phyloP scores from a whole-genome alignment of 2,797 vertebrate genomes.

The Phalloptychus januarius region DNA sequence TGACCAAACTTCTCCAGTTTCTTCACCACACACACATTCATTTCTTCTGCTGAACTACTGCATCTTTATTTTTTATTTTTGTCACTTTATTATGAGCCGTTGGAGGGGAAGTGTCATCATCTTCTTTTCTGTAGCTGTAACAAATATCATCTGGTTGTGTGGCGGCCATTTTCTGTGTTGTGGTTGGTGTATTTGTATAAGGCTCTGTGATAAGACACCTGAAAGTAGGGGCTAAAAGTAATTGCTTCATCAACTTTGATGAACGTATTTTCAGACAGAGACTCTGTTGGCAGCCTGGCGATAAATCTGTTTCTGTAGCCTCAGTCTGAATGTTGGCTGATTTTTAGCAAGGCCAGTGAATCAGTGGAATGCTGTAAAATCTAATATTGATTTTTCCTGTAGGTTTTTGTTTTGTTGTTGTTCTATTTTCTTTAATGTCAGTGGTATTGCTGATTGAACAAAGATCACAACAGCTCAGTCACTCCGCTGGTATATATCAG shows the following conservation, averaged over 20 bases:
- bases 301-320: conserved; percentile 47
- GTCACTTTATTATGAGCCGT: background rate
- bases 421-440: conserved; percentile 58
- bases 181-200: conserved; percentile 27
- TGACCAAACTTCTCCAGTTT: background rate
- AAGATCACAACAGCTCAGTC: conserved; percentile 52
- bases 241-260: conserved; percentile 62
- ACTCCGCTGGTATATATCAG: conserved; percentile 46
- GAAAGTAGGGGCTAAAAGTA: conserved; percentile 38
- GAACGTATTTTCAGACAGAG: conserved; percentile 55
- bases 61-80: background rate
- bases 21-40: background rate
- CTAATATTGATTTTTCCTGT: conserved; percentile 59
- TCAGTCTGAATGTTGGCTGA: conserved; percentile 43
- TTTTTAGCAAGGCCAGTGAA: conserved; percentile 51
- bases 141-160: background rate
- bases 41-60: background rate
- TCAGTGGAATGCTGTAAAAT: conserved; percentile 48
- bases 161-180: background rate
- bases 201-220: conserved; percentile 19
- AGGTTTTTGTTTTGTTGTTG: conserved; percentile 29
- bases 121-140: background rate
- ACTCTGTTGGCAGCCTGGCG: conserved; percentile 50
- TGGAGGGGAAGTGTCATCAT: background rate
- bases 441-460: conserved; percentile 66